Percentiles rank a stretch among this genome's conserved stretches.
Evolutionary conservation across 2,113 vertebrate species (phyloP).

Genomic region (Elgaria multicarinata): DNA sequence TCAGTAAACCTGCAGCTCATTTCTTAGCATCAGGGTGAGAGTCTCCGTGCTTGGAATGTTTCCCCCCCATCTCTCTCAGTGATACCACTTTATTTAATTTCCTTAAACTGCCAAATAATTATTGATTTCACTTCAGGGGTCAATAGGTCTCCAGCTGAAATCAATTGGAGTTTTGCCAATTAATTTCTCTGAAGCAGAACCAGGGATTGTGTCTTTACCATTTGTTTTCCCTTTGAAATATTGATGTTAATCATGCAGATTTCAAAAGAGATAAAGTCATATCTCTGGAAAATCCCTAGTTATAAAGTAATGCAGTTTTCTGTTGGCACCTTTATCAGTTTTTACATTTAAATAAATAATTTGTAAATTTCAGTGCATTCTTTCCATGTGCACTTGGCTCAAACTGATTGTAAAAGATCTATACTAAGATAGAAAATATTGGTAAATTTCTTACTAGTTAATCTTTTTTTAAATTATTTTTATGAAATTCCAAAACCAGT

Average conservation of each 20-base stretch:
- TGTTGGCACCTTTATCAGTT: neutral
- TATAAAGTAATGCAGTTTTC: neutral
- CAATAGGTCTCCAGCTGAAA: conserved; percentile 36
- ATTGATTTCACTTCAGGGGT: conserved; percentile 55
- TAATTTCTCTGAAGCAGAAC: conserved; percentile 48
- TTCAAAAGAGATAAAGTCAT: neutral
- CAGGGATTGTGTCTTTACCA: conserved; percentile 43
- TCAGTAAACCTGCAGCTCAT: neutral
- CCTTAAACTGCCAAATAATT: conserved; percentile 43
- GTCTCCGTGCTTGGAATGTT: conserved; percentile 24
- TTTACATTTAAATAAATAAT: neutral
- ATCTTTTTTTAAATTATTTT: neutral
- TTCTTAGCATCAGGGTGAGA: neutral
- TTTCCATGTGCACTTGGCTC: neutral
- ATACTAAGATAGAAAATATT: neutral
- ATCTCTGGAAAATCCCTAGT: neutral
- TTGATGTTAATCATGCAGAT: conserved; percentile 7
- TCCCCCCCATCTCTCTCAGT: neutral
- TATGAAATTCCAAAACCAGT: neutral
- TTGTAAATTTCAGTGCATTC: neutral
- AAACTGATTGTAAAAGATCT: neutral
- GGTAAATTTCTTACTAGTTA: neutral
- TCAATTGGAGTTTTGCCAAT: conserved; percentile 44
- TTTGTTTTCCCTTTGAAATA: conserved; percentile 45
- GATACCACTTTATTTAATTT: conserved; percentile 42